Conservation (phyloP, 1,140 invertebrate genomes). For the Ostrea denselamellosa region DNA sequence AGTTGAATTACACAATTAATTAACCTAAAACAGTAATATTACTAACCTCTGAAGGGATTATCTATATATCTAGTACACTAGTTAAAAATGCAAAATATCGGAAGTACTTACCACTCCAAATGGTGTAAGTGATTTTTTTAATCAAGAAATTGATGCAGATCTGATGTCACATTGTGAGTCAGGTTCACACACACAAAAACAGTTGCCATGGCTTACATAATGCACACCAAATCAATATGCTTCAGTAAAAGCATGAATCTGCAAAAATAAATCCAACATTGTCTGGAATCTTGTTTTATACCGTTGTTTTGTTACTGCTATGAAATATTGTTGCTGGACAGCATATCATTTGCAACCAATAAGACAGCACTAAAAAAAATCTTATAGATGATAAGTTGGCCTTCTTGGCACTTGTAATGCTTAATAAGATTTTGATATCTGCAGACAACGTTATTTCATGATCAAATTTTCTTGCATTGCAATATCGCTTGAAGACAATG, state of each 20-base stretch:
- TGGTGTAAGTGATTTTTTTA: not conserved
- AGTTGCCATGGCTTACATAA: conserved; percentile 34
- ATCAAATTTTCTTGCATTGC: not conserved
- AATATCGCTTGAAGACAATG: not conserved
- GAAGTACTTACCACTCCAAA: not conserved
- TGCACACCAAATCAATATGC: conserved; percentile 33
- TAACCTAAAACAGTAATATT: too few relatives aligned
- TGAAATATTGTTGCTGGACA: not conserved
- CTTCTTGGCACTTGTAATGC: too few relatives aligned
- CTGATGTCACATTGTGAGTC: not conserved
- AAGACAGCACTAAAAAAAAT: not conserved
- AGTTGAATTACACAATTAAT: too few relatives aligned
- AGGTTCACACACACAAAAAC: conserved; percentile 16
- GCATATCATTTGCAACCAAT: not conserved
- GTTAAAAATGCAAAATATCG: too few relatives aligned
- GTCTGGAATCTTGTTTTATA: conserved; percentile 9
- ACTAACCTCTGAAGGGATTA: too few relatives aligned
- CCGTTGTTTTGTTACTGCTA: not conserved
- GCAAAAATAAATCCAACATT: conserved; percentile 2
- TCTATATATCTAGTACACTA: too few relatives aligned
- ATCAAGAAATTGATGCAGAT: conserved; percentile 29
- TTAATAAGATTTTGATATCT: conserved; percentile 4
- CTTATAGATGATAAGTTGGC: not conserved
- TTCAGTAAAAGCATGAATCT: conserved; percentile 24
- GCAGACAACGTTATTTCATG: not conserved